Base-by-base conservation (phyloP, 1,140 invertebrate genomes). In the Antheraea pernyi region DNA sequence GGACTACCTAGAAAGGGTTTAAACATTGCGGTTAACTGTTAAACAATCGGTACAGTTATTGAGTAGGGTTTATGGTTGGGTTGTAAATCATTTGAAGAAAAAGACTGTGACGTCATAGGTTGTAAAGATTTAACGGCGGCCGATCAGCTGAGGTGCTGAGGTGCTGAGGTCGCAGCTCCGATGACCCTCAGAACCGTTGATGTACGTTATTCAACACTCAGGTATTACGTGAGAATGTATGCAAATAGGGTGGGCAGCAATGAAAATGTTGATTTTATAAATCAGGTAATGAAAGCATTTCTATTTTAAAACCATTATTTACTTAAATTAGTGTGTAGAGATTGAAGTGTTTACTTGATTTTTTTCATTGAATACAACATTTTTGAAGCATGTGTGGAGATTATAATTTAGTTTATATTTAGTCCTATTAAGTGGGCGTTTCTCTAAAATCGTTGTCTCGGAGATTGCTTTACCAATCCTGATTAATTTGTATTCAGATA, bases 31-130 rank as follows among this genome's bases (percentile, higher is more conserved):
- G 88, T 91, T 88, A 88, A 90, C 83, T 85, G 86, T 91, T 86
- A 82, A 91, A 89, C 86, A 91, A 90, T 91, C 82, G 81, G 82
- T 86, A 89, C 88, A 88, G 88, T 91, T 91, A 89, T 89, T 88
- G 87, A 85, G 77, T 77, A 84, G 71, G 76, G 78, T 89, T 91
- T 91, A 91, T 84, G 83, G 78, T 66, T n/a, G 48, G 79, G 85
- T 71, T 85, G 87, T 91, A 90, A 91, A 91, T 91, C 86, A 89
- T 88, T 87, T 76, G 78, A 77, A 77, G 86, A 85, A 88, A 89
- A 87, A 91, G 79, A 78, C 72, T 65, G 76, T 91, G 88, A 91
- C 89, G 89, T 91, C 89, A 90, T 74, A 77, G 71, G 80, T 73
- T 68, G 83, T 90, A 87, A 89, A 88, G 78, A 71, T 85, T 88